Evolutionary conservation across 2,797 vertebrate species (phyloP), one percentile per base, ranked within the genome.

Genomic region (Rhyacichthys aspro): DNA sequence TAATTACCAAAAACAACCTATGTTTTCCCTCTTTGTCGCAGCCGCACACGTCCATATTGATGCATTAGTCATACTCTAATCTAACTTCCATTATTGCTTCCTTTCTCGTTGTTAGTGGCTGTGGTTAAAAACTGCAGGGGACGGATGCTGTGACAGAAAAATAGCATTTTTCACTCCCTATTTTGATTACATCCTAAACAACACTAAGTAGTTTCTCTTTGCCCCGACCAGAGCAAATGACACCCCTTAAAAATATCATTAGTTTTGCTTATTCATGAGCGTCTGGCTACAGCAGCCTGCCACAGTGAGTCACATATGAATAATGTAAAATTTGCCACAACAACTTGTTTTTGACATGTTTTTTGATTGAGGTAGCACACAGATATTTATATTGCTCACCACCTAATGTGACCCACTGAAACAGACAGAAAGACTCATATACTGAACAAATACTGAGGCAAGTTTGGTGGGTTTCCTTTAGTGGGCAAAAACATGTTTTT

Each of bases 181-280:
- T 49, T 70, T 67, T 73, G 63, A 86, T 80, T 76, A 55, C 57
- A 72, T 76, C 63, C 59, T 68, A 64, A 73, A 61, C 56, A 69
- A 37, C 67, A 59, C 52, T 68, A 49, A 49, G 34, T 14, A 47
- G 5, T 64, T 17, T 38, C 61, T 68, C 55, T 57, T 46, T 11
- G 44, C 52, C 70, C 43, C 28, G 37, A 34, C 12, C 58, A 60
- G 8, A 43, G 19, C 53, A 80, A 69, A 70, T 61, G 38, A 60
- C 9, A 39, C 41, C 41, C 48, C 47, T 63, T 11, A 23, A 23
- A 46, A 52, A 70, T 55, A 36, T 73, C 54, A 45, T 9, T 56
- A 12, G 42, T 17, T 53, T 12, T 37, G 19, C 58, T 68, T 63
- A 62, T 53, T 59, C 39, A 42, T 69, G 59, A 56, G 41, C 19